These are phyloP conservation scores for Drosophila grimshawi DNA, from an alignment of 1,140 invertebrate genomes.

Conservation along the genomic window DNA sequence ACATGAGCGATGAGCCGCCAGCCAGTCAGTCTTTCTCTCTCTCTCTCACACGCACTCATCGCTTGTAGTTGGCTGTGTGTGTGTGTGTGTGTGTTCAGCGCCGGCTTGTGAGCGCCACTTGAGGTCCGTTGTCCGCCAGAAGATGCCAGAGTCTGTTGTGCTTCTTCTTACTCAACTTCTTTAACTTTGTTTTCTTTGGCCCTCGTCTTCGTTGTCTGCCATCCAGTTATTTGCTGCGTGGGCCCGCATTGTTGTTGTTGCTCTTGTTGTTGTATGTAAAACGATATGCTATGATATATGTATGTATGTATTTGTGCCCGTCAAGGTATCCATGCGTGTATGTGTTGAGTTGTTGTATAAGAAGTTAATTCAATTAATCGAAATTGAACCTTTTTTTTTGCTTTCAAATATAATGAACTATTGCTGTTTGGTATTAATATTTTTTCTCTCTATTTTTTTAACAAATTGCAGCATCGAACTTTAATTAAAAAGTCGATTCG, in stretches of 20 bases:
- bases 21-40: conserved; percentile 1
- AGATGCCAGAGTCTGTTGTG: conserved; percentile 25
- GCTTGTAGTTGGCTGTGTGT: conserved; percentile 2
- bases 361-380: background rate
- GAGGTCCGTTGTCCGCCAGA: conserved; percentile 32
- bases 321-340: conserved; percentile 1
- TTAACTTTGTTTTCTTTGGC: conserved; percentile 1
- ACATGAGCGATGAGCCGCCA: conserved; percentile 59
- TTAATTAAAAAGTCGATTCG: background rate
- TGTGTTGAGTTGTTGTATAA: background rate
- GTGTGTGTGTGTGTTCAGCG: conserved; percentile 28
- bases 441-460: background rate
- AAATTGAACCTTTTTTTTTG: conserved; percentile 1
- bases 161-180: background rate
- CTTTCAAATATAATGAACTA: background rate
- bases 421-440: too few relatives aligned
- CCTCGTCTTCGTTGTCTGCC: conserved; percentile 3
- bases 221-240: conserved; percentile 48
- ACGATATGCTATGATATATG: conserved; percentile 48
- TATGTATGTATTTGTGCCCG: background rate
- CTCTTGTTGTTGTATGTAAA: conserved; percentile 49
- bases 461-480: background rate
- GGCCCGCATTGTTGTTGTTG: conserved; percentile 64
- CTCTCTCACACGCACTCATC: conserved; percentile 5
- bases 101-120: conserved; percentile 63